These are phyloP conservation scores for Sialia sialis DNA, from an alignment of 2,113 vertebrate species.

Conservation along the genomic window DNA sequence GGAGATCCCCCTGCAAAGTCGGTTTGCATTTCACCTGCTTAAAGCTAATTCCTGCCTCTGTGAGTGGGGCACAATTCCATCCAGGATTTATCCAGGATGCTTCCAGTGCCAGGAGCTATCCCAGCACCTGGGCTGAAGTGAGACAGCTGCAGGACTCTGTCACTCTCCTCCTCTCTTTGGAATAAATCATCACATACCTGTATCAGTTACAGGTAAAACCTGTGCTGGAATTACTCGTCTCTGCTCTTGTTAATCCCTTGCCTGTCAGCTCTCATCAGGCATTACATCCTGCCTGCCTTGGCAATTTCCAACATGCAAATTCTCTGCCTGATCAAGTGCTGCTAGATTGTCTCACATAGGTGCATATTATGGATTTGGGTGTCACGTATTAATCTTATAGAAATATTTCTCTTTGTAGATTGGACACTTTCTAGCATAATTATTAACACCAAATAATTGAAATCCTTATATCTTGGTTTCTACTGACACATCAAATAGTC, in stretches of 20 bases:
- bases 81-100: neutral
- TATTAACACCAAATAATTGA: neutral
- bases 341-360: neutral
- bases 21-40: conserved; percentile 39
- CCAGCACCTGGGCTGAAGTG: neutral
- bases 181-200: conserved; percentile 54
- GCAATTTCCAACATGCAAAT: conserved; percentile 30
- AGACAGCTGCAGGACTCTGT: conserved; percentile 12
- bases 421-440: neutral
- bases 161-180: neutral
- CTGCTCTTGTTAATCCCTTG: conserved; percentile 46
- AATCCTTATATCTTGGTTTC: neutral
- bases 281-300: conserved; percentile 22
- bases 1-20: neutral
- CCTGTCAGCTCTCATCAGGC: conserved; percentile 57
- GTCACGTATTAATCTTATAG: neutral
- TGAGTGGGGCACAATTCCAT: neutral
- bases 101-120: conserved; percentile 2
- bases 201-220: conserved; percentile 39
- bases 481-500: neutral
- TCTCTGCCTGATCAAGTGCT: neutral
- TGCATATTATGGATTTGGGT: neutral
- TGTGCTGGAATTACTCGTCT: neutral
- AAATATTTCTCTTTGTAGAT: conserved; percentile 6
- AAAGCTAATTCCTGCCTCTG: neutral